Percentiles rank a stretch among this genome's conserved stretches.
These are phyloP conservation scores for Mythimna pallens DNA, from an alignment of 2,888 invertebrate species.

Conservation along the genomic window DNA sequence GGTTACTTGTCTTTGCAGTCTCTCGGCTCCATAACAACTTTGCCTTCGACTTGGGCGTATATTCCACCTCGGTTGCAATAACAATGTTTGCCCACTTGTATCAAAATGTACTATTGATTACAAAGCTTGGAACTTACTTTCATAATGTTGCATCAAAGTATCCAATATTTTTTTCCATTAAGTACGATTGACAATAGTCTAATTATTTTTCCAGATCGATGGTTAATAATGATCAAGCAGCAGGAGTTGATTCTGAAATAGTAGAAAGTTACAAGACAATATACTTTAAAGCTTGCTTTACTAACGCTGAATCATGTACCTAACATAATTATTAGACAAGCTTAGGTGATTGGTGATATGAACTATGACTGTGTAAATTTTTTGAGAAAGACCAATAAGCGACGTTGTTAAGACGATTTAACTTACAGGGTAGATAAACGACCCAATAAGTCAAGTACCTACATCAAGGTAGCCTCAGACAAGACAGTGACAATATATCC, in stretches of 20 bases:
- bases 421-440: not conserved
- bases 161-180: slow-evolving; percentile 25
- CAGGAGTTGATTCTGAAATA: not conserved
- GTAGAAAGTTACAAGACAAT: slow-evolving; percentile 1
- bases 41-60: no score
- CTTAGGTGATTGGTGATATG: not conserved
- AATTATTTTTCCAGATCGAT: slow-evolving; percentile 27
- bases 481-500: not conserved
- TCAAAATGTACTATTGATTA: no score
- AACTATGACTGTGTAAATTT: not conserved
- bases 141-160: slow-evolving; percentile 26
- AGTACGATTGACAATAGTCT: no score
- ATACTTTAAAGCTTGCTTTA: not conserved
- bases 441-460: not conserved
- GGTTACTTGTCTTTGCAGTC: no score
- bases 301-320: not conserved
- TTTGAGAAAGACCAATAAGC: not conserved
- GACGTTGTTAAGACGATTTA: not conserved
- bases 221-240: slow-evolving; percentile 1
- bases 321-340: not conserved
- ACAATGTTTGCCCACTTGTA: no score
- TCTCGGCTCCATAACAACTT: no score
- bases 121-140: not conserved
- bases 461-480: not conserved
- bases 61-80: no score